phyloP scores from a whole-genome alignment of 2,888 invertebrate genomes.

The Diarsia brunnea region DNA sequence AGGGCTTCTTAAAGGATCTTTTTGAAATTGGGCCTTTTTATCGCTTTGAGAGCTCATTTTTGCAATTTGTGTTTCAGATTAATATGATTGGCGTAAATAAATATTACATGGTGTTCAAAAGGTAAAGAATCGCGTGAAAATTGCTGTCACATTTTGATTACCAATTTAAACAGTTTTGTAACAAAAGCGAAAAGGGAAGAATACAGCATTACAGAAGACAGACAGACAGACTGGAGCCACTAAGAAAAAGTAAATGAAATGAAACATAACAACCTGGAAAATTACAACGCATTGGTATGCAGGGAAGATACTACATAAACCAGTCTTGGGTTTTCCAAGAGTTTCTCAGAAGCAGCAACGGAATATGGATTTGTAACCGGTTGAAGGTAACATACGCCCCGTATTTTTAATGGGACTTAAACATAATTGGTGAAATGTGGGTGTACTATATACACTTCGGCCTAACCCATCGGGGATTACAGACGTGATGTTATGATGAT shows the following conservation, averaged over 20 bases:
- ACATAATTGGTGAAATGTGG: too few relatives aligned
- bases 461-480: too few relatives aligned
- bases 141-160: not conserved
- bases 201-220: not conserved
- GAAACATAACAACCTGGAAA: not conserved
- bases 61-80: slow-evolving; percentile 33
- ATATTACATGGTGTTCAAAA: not conserved
- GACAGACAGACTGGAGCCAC: not conserved
- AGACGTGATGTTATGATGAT: too few relatives aligned
- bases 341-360: too few relatives aligned
- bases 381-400: too few relatives aligned
- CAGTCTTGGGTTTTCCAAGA: too few relatives aligned
- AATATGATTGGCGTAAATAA: slow-evolving; percentile 29
- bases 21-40: slow-evolving; percentile 35
- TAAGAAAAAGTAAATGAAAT: not conserved
- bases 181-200: not conserved
- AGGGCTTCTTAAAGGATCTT: slow-evolving; percentile 28
- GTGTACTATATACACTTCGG: too few relatives aligned
- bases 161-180: not conserved
- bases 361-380: too few relatives aligned
- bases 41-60: slow-evolving; percentile 25
- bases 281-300: not conserved
- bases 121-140: not conserved
- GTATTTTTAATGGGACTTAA: too few relatives aligned
- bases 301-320: not conserved